Percentiles rank a stretch among this genome's conserved stretches.
These are phyloP conservation scores for Eira barbara DNA, from an alignment of 2,113 vertebrate genomes.

Conservation along the genomic window DNA sequence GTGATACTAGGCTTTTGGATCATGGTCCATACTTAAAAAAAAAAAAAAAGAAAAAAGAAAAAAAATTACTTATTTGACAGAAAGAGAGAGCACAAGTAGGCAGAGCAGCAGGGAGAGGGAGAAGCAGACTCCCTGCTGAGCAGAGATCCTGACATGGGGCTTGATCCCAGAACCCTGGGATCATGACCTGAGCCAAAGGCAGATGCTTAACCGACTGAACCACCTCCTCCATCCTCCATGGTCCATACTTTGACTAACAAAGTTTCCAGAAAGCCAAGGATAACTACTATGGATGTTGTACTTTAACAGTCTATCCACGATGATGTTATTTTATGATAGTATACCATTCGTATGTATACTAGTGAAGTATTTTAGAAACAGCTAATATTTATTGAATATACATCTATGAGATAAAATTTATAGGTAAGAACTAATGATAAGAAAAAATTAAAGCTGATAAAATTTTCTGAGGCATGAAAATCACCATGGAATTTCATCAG, in stretches of 20 bases:
- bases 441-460: background rate
- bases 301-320: background rate
- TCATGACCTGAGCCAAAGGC: too few species aligned
- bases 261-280: background rate
- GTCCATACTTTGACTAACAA: background rate
- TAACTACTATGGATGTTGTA: background rate
- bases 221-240: fast-evolving
- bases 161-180: too few species aligned
- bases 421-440: background rate
- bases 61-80: too few species aligned
- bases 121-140: too few species aligned
- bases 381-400: background rate
- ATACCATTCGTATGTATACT: background rate
- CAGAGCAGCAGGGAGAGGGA: too few species aligned
- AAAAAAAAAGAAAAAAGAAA: too few species aligned
- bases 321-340: background rate
- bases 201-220: too few species aligned
- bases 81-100: too few species aligned
- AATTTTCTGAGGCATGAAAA: background rate
- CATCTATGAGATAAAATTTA: background rate
- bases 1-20: background rate
- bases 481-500: background rate
- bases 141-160: too few species aligned
- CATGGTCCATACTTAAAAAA: background rate
- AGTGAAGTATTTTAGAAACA: background rate